Conservation (phyloP, 2,888 invertebrate species). For the Scrobipalpa atriplicella region DNA sequence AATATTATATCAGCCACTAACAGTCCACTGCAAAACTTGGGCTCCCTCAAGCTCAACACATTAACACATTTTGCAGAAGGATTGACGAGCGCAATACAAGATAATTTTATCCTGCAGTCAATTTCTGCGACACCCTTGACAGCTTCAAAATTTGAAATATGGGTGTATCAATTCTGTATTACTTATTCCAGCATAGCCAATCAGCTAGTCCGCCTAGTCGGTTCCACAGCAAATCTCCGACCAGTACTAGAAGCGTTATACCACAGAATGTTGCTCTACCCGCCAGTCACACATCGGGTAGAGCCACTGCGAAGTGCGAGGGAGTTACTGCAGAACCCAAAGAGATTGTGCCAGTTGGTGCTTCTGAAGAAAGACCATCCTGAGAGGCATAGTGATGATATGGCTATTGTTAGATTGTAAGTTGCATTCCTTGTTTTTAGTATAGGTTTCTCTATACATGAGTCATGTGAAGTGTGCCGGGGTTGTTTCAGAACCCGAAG, state of each 20-base stretch:
- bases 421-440: conserved; percentile 46
- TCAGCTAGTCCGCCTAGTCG: conserved; percentile 93
- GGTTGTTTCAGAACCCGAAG: too few species aligned
- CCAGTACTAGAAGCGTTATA: conserved; percentile 97
- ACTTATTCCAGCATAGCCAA: conserved; percentile 88
- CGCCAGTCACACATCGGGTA: conserved; percentile 91
- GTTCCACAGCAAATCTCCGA: conserved; percentile 92
- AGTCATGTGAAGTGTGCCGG: too few species aligned
- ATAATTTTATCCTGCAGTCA: too few species aligned
- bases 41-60: too few species aligned
- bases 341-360: conserved; percentile 88
- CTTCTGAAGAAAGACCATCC: conserved; percentile 85
- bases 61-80: too few species aligned
- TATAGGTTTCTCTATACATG: background rate
- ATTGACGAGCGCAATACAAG: too few species aligned
- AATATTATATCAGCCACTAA: too few species aligned
- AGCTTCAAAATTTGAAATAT: too few species aligned
- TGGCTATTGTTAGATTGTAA: conserved; percentile 92
- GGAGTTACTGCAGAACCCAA: conserved; percentile 91
- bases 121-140: too few species aligned
- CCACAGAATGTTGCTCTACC: conserved; percentile 95
- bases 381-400: conserved; percentile 85
- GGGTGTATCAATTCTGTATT: too few species aligned
- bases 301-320: conserved; percentile 93
- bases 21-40: too few species aligned